phyloP scores from a whole-genome alignment of 2,113 vertebrate species.

The Ariopsis seemanni region DNA sequence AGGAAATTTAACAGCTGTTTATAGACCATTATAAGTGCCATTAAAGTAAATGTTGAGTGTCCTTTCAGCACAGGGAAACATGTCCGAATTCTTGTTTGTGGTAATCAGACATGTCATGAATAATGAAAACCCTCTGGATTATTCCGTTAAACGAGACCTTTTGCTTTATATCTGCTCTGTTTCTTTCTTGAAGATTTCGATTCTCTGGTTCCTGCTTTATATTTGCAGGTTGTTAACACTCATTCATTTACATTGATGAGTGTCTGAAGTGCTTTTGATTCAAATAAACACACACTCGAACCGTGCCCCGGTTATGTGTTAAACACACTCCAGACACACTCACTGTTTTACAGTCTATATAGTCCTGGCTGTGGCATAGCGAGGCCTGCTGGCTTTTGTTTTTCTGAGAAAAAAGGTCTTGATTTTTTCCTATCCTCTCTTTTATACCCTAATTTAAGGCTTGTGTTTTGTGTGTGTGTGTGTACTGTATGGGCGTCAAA shows the following conservation, averaged over 20 bases:
- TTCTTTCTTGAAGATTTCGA: not conserved
- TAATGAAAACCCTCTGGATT: not conserved
- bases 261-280: slow-evolving; percentile 27
- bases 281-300: slow-evolving; percentile 28
- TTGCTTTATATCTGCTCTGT: not conserved
- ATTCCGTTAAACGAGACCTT: not conserved
- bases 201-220: not conserved
- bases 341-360: slow-evolving; percentile 4
- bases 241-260: not conserved
- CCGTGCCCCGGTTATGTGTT: slow-evolving; percentile 1
- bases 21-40: not conserved
- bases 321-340: slow-evolving; percentile 27
- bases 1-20: not conserved
- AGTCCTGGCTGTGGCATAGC: not conserved
- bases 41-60: not conserved
- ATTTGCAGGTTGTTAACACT: slow-evolving; percentile 8
- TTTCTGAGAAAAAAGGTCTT: not conserved
- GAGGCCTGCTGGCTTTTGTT: slow-evolving; percentile 9
- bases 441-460: not conserved
- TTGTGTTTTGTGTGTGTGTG: not conserved
- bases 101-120: not conserved
- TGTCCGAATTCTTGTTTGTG: not conserved
- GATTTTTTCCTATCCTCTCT: not conserved
- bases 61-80: not conserved
- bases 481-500: not conserved